A percentile compares a stretch with the other conserved stretches of the same genome.
phyloP scores from a whole-genome alignment of 2,113 vertebrate genomes.

The Oncorhynchus clarkii region DNA sequence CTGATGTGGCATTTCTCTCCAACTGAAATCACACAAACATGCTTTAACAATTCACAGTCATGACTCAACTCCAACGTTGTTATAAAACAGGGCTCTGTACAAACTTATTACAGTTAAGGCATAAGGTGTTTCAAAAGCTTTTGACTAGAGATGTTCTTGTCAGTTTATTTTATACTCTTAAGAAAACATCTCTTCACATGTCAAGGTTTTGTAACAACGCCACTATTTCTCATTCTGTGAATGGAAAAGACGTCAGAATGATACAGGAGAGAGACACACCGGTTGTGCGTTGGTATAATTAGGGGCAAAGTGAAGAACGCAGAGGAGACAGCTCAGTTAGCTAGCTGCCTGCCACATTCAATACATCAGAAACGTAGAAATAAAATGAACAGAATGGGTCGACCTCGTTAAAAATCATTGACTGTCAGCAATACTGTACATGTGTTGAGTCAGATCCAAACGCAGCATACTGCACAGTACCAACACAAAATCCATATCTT shows the following conservation, averaged over 20 bases:
- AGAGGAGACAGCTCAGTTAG: too few species aligned
- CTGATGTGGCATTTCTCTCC: background rate
- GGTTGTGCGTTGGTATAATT: conserved; percentile 1
- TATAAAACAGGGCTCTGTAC: conserved; percentile 12
- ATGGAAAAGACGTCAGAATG: background rate
- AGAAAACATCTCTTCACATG: background rate
- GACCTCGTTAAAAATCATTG: too few species aligned
- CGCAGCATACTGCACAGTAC: too few species aligned
- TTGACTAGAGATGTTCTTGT: conserved; percentile 12
- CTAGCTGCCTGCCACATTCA: too few species aligned
- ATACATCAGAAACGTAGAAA: too few species aligned
- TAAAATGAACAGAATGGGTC: too few species aligned
- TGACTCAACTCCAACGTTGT: background rate
- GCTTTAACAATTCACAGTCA: background rate
- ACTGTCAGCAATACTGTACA: too few species aligned
- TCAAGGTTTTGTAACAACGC: background rate
- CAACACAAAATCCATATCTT: too few species aligned
- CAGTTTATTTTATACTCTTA: background rate
- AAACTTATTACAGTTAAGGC: conserved; percentile 53
- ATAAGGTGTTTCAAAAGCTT: conserved; percentile 54
- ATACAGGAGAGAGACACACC: background rate
- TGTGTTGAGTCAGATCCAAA: too few species aligned
- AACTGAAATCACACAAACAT: background rate
- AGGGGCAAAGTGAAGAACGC: background rate
- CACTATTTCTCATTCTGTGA: too few species aligned